Percentiles rank a stretch among this genome's conserved stretches.
phyloP scores from a whole-genome alignment of 2,888 invertebrate genomes.

The Nymphalis polychloros region DNA sequence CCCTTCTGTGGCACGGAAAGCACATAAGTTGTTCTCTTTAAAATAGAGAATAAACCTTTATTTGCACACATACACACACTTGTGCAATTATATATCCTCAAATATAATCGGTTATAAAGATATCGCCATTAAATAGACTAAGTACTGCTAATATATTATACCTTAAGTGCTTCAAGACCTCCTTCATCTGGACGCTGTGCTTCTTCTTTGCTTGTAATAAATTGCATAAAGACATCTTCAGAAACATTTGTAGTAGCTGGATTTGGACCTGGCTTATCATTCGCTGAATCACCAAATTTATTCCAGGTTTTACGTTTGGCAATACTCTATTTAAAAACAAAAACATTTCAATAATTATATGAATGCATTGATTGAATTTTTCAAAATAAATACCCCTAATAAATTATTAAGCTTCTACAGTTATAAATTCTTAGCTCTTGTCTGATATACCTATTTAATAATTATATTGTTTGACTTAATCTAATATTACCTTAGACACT shows the following conservation, averaged over 20 bases:
- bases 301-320: constrained; percentile 96
- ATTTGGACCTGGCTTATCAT: constrained; percentile 98
- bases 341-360: not conserved
- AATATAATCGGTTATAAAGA: no score
- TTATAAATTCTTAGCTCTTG: no score
- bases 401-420: no score
- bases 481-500: constrained; percentile 85
- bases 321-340: constrained; percentile 82
- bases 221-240: constrained; percentile 98
- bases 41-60: no score
- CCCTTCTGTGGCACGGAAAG: no score
- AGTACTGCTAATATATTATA: constrained; percentile 44
- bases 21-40: no score
- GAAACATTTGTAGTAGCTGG: constrained; percentile 98
- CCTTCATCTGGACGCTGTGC: constrained; percentile 93
- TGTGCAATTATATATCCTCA: no score
- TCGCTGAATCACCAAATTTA: constrained; percentile 95
- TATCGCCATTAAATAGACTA: not conserved
- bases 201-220: constrained; percentile 93
- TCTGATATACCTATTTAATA: no score
- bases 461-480: not conserved
- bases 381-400: no score
- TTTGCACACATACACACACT: no score
- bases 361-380: not conserved
- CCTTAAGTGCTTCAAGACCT: constrained; percentile 91